Percentiles rank a stretch among this genome's conserved stretches.
These are phyloP conservation scores for Homarus americanus DNA, from an alignment of 1,140 invertebrate species.

Conservation along the genomic window DNA sequence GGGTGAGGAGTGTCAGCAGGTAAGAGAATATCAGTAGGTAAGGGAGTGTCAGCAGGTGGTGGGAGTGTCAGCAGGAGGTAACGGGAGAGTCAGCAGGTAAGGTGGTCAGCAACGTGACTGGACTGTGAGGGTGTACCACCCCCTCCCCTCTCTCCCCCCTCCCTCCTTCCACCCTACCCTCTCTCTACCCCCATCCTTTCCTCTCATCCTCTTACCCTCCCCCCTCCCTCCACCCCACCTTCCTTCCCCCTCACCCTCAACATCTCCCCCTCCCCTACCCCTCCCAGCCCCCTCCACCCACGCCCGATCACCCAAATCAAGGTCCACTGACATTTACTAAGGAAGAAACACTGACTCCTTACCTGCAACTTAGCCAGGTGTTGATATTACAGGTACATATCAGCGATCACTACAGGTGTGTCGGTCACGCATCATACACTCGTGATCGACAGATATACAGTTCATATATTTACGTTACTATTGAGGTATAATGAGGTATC, in stretches of 20 bases:
- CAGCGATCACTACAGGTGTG: neutral
- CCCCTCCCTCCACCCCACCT: no score
- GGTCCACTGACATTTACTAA: no score
- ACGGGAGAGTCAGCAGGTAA: neutral
- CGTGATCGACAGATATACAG: neutral
- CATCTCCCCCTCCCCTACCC: no score
- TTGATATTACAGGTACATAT: no score
- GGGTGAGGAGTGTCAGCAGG: neutral
- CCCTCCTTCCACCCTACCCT: neutral
- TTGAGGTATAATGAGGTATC: neutral
- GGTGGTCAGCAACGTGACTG: neutral
- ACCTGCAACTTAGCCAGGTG: no score
- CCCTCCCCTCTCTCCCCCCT: neutral
- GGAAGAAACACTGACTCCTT: no score
- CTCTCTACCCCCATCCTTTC: neutral
- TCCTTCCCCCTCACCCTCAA: no score
- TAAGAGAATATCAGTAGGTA: no score
- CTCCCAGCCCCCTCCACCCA: no score
- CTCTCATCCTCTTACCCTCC: neutral
- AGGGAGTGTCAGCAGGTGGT: no score
- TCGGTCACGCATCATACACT: neutral
- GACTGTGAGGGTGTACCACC: neutral
- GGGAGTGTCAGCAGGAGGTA: no score
- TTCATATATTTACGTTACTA: neutral
- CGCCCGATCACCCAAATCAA: no score